Evolutionary conservation across 1,140 invertebrate species (phyloP), one percentile per base, ranked within the genome.

Genomic region (Drosophila aff.): DNA sequence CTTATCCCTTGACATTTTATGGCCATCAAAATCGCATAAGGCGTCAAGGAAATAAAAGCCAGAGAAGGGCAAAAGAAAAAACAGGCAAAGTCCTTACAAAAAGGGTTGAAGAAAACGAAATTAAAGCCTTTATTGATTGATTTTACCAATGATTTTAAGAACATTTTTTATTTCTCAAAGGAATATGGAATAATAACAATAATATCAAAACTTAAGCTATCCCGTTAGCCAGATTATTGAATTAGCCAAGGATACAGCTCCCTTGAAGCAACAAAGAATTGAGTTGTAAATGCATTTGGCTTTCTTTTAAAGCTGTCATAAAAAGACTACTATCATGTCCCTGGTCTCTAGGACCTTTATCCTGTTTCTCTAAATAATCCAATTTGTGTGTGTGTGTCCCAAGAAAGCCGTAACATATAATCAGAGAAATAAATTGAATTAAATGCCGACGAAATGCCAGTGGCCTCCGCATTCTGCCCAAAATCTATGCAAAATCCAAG

Each of bases 21-120:
- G 81, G 73, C 63, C 81, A 82, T 84, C 72, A 84, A 80, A 84
- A 68, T 83, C 81, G 46, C 72, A 83, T 83, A 63, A 64, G 61
- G 44, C 64, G 81, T 44, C 80, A 64, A 79, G 26, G 47, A 44
- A 55, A 68, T 53, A 72, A 72, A 68, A 50, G 61, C 26, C 47
- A 68, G 38, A 26, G 21, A 23, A 50, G 33, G 41, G 36, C 26
- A 4, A 13, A 10, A 16, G 16, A 28, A 38, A 55, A 40, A 57
- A 6, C 13, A 26, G 6, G 15, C 23, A 43, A 67, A 67, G 47
- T 21, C 36, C 41, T 3, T 3, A 10, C 28, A 10, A 69, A 58
- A 57, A 36, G 50, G 53, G 13, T 28, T 38, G 36, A 4, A 50
- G 31, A 28, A 40, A 18, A 2, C 33, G 26, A 53, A 57, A 40